phyloP scores from a whole-genome alignment of 2,797 vertebrate species.

The Platyrinchus mystaceus region DNA sequence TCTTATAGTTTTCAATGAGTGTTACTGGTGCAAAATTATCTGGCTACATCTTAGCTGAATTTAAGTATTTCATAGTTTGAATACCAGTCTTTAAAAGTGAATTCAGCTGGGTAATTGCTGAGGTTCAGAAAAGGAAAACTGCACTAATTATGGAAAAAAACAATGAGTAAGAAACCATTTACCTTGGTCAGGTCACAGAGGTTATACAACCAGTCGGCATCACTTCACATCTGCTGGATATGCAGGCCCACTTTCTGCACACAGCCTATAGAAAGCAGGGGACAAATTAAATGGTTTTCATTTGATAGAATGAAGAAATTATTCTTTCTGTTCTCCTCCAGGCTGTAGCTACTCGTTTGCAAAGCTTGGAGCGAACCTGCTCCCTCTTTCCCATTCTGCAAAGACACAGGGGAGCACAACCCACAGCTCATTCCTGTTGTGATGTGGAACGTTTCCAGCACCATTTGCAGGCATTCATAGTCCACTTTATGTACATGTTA shows the following conservation, averaged over 20 bases:
- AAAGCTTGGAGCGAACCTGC: not conserved
- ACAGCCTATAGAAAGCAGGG: not conserved
- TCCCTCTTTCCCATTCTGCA: not conserved
- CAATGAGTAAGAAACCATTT: not conserved
- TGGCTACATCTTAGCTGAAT: not conserved
- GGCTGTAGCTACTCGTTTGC: not conserved
- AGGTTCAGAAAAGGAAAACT: not conserved
- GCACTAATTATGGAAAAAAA: not conserved
- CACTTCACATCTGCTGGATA: not conserved
- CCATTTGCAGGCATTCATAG: not conserved
- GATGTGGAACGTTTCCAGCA: not conserved
- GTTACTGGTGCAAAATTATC: conserved; percentile 2
- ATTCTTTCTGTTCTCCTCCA: not conserved
- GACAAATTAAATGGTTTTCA: not conserved
- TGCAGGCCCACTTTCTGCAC: not conserved
- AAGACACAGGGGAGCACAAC: not conserved
- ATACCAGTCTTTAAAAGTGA: not conserved
- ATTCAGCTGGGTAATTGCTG: not conserved
- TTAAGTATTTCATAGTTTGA: conserved; percentile 6
- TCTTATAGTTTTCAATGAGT: conserved; percentile 33
- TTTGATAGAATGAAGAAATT: not conserved
- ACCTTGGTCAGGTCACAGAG: not conserved
- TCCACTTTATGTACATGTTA: not conserved
- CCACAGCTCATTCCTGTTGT: not conserved
- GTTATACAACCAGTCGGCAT: not conserved